Evolutionary conservation across 2,113 vertebrate species (phyloP).

Genomic region (Andinoacara biseriatus): DNA sequence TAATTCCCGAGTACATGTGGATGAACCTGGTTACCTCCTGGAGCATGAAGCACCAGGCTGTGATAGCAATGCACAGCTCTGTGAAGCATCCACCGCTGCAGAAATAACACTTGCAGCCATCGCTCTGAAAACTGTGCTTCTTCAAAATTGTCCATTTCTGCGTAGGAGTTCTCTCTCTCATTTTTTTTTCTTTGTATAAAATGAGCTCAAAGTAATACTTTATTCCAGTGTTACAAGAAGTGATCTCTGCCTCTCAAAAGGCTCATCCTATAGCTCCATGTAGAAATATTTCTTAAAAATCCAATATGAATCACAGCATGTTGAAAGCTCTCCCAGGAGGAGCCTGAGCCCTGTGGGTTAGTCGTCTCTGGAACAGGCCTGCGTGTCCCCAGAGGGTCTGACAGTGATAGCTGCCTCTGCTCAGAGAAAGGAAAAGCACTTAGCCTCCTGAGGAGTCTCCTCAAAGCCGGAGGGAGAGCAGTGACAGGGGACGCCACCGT

Average conservation of each 20-base stretch:
- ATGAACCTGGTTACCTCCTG: not conserved
- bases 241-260: not conserved
- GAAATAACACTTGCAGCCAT: not conserved
- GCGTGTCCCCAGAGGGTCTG: conserved; percentile 15
- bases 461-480: not conserved
- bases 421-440: conserved; percentile 54
- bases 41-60: not conserved
- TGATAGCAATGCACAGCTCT: not conserved
- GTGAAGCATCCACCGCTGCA: not conserved
- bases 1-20: not conserved
- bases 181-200: not conserved
- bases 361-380: conserved; percentile 21
- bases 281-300: not conserved
- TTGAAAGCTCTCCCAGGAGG: conserved; percentile 22
- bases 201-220: not conserved
- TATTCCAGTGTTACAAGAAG: not conserved
- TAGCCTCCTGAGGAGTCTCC: conserved; percentile 30
- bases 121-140: not conserved
- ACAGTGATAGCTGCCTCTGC: conserved; percentile 37
- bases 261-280: not conserved
- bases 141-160: not conserved
- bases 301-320: conserved; percentile 3
- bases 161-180: no score
- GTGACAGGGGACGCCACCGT: conserved; percentile 4
- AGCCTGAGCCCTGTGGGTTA: conserved; percentile 7